A percentile compares a stretch with the other conserved stretches of the same genome.
Conservation (phyloP, 2,797 vertebrate genomes). For the Chiroxiphia lanceolata region DNA sequence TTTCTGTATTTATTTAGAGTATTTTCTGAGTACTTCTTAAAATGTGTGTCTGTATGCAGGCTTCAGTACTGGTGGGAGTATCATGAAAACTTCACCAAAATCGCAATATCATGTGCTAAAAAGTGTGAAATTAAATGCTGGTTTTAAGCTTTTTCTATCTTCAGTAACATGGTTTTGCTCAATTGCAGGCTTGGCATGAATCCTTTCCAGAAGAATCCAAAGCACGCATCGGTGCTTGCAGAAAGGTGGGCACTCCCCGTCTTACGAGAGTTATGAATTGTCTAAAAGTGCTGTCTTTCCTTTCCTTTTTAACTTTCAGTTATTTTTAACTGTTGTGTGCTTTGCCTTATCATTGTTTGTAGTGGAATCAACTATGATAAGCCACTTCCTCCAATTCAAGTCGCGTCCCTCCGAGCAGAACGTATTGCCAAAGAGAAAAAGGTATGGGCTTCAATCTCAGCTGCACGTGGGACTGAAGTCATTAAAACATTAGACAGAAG, state of each 20-base stretch:
- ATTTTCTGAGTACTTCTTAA: neutral
- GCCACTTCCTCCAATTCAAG: conserved; percentile 90
- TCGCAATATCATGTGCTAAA: neutral
- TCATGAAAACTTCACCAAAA: neutral
- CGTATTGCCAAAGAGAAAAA: conserved; percentile 95
- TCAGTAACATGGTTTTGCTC: conserved; percentile 19
- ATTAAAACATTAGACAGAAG: neutral
- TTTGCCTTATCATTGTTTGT: neutral
- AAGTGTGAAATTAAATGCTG: neutral
- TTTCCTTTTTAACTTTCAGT: neutral
- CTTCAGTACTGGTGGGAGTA: neutral
- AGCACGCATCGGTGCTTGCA: conserved; percentile 89
- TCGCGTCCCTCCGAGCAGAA: conserved; percentile 90
- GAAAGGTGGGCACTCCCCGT: conserved; percentile 81
- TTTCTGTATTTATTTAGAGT: neutral
- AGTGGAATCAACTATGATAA: conserved; percentile 94
- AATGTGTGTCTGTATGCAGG: neutral
- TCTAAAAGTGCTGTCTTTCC: neutral
- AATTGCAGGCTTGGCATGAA: conserved; percentile 89
- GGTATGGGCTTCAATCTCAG: conserved; percentile 65
- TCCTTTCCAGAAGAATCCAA: conserved; percentile 96
- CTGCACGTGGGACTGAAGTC: neutral
- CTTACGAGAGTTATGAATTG: neutral
- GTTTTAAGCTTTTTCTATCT: neutral
- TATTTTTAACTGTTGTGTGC: neutral